phyloP scores from a whole-genome alignment of 2,888 invertebrate genomes.

The Anarsia innoxiella region DNA sequence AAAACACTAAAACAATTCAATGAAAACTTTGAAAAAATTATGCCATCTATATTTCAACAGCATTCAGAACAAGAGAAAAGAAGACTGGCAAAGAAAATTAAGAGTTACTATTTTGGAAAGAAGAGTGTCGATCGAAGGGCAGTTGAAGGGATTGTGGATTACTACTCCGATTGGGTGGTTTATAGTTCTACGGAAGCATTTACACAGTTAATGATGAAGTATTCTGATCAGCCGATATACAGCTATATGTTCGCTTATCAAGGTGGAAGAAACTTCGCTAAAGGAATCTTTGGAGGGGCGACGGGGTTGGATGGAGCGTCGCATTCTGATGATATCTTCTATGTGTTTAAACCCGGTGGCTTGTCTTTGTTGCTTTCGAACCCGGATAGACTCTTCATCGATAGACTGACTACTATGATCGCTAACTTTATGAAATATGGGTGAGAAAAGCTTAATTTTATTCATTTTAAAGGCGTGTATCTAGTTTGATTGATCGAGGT shows the following conservation, averaged over 20 bases:
- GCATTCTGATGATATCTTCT: conserved; percentile 60
- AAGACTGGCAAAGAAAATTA: conserved; percentile 37
- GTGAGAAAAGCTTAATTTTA: too few species aligned
- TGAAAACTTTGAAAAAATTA: conserved; percentile 40
- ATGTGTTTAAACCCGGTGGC: conserved; percentile 56
- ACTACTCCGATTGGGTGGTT: conserved; percentile 56
- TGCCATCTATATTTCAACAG: conserved; percentile 56
- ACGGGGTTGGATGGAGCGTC: conserved; percentile 35
- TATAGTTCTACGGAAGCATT: conserved; percentile 44
- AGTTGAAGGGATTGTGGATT: conserved; percentile 33
- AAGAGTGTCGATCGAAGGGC: conserved; percentile 29
- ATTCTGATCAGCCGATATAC: conserved; percentile 45
- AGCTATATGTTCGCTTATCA: conserved; percentile 55
- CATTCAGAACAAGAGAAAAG: conserved; percentile 37
- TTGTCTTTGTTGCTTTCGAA: conserved; percentile 30
- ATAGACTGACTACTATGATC: conserved; percentile 48
- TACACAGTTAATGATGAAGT: conserved; percentile 35
- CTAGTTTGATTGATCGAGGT: too few species aligned
- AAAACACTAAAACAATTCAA: conserved; percentile 40
- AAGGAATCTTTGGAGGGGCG: conserved; percentile 30
- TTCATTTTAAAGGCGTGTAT: too few species aligned
- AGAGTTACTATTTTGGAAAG: conserved; percentile 47
- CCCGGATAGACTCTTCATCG: conserved; percentile 40
- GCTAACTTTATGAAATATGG: conserved; percentile 57
- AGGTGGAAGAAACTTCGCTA: conserved; percentile 52